These are phyloP conservation scores for Cephus sareptanus DNA, from an alignment of 2,888 invertebrate genomes.

Conservation along the genomic window DNA sequence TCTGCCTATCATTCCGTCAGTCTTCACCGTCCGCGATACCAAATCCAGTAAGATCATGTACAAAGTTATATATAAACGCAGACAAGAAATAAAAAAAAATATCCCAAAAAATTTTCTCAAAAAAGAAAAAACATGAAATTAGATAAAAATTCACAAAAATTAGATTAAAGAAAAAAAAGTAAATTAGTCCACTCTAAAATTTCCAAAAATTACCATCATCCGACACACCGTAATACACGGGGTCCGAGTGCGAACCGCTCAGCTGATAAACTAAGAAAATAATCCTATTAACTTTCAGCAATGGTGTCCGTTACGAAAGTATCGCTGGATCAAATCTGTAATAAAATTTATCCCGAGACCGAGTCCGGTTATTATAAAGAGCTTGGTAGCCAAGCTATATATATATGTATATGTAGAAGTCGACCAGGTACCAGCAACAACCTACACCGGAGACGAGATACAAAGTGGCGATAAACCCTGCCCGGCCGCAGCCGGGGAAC, in stretches of 20 bases:
- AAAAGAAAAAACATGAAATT: neutral
- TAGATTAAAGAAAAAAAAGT: neutral
- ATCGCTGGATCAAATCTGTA: neutral
- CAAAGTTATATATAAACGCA: neutral
- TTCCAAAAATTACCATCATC: neutral
- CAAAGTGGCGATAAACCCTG: slow-evolving; percentile 29
- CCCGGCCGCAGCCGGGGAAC: slow-evolving; percentile 14
- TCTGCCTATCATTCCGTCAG: slow-evolving; percentile 33
- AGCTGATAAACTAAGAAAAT: neutral
- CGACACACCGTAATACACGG: neutral
- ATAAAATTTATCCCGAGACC: neutral
- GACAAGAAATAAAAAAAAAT: neutral
- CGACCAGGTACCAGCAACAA: neutral
- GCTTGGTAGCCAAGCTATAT: slow-evolving; percentile 1
- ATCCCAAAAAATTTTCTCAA: neutral
- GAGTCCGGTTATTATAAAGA: slow-evolving; percentile 5
- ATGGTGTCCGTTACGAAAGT: neutral
- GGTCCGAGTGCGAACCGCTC: neutral
- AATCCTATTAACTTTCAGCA: neutral
- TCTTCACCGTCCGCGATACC: neutral
- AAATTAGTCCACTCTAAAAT: neutral
- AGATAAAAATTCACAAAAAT: neutral
- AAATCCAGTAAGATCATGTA: neutral
- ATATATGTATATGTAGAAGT: neutral
- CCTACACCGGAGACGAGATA: slow-evolving; percentile 18